Conservation (phyloP, 1,140 invertebrate species). For the Oryzaephilus surinamensis region DNA sequence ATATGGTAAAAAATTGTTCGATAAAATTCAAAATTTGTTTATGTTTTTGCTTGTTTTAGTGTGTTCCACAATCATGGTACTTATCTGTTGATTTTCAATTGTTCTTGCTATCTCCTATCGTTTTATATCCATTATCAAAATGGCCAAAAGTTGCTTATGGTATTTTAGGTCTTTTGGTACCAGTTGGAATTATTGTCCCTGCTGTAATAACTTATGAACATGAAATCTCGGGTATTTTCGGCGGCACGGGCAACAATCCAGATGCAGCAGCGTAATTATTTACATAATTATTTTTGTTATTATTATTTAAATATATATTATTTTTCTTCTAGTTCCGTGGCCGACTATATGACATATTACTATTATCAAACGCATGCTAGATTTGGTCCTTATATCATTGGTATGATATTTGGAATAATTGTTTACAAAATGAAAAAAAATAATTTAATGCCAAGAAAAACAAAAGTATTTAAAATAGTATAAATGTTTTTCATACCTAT, state of each 20-base stretch:
- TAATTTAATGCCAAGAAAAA: not conserved
- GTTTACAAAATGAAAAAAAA: constrained; percentile 6
- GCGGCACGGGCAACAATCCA: not conserved
- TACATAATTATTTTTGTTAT: too few species aligned
- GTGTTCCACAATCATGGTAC: constrained; percentile 13
- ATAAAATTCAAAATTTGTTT: constrained; percentile 38
- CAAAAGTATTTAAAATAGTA: not conserved
- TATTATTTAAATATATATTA: too few species aligned
- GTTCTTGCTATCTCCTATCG: constrained; percentile 12
- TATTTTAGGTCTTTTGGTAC: constrained; percentile 6
- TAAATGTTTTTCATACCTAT: not conserved
- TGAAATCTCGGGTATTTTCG: too few species aligned
- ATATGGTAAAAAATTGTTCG: too few species aligned
- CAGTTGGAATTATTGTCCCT: constrained; percentile 6
- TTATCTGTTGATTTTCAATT: constrained; percentile 14
- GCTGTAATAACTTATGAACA: too few species aligned
- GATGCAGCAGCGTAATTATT: too few species aligned
- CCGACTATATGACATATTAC: too few species aligned
- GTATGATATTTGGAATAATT: constrained; percentile 9
- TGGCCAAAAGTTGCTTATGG: constrained; percentile 2
- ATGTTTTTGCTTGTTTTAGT: too few species aligned
- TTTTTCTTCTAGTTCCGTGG: too few species aligned
- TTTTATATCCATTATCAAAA: constrained; percentile 3
- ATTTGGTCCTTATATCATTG: constrained; percentile 7
- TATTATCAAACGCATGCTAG: constrained; percentile 7